Evolutionary conservation across 1,140 invertebrate species (phyloP).

Genomic region (Elysia chlorotica): DNA sequence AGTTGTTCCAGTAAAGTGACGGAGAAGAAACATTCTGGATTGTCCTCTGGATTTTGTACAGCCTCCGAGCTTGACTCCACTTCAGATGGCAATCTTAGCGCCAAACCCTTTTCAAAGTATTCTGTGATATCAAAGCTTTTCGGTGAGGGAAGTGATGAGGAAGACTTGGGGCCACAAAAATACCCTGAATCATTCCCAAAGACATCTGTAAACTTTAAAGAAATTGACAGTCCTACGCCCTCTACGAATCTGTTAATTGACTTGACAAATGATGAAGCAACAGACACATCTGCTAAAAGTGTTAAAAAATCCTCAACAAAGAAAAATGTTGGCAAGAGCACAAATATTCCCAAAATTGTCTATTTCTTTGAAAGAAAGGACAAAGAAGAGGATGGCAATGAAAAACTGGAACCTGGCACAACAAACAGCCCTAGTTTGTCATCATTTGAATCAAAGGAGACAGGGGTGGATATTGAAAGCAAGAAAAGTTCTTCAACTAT

Average conservation of each 20-base stretch:
- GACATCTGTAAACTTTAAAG: neutral
- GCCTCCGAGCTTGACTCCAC: too few species aligned
- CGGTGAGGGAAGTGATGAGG: too few species aligned
- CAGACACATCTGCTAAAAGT: neutral
- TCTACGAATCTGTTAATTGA: neutral
- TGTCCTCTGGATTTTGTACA: too few species aligned
- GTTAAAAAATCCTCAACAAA: neutral
- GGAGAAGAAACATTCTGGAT: too few species aligned
- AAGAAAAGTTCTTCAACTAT: neutral
- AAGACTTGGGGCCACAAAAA: too few species aligned
- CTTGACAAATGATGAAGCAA: neutral
- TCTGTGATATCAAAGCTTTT: too few species aligned
- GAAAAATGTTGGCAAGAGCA: neutral
- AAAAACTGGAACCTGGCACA: neutral
- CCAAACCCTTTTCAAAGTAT: too few species aligned
- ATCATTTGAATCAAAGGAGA: neutral
- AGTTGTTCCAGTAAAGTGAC: too few species aligned
- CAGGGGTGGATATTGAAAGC: neutral
- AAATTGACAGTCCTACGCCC: neutral
- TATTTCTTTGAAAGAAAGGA: conserved; percentile 28
- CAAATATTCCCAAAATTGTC: conserved; percentile 10
- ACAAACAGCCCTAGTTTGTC: neutral
- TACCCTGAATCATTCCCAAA: neutral
- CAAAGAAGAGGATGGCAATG: conserved; percentile 5
- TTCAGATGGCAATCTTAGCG: too few species aligned